Conservation (phyloP, 2,797 vertebrate genomes). For the Mionectes olivaceus region DNA sequence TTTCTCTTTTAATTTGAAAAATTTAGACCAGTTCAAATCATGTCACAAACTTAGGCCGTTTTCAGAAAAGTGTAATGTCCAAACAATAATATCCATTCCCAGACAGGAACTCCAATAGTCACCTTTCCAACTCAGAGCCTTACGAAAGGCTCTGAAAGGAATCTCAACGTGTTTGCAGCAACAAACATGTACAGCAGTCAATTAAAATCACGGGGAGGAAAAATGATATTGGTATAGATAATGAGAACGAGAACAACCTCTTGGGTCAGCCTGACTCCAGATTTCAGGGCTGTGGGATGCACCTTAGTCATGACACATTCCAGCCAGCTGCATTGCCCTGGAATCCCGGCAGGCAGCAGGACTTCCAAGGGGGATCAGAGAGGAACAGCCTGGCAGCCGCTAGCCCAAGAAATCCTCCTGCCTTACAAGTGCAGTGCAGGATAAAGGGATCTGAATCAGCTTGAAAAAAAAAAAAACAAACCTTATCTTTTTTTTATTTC, state of each 20-base stretch:
- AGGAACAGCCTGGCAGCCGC: neutral
- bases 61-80: neutral
- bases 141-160: neutral
- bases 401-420: neutral
- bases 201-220: neutral
- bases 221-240: neutral
- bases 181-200: fast-evolving
- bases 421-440: neutral
- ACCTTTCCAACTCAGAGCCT: neutral
- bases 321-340: neutral
- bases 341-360: neutral
- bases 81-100: neutral
- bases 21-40: neutral
- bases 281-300: neutral
- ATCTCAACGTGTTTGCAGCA: neutral
- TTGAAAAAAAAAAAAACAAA: neutral
- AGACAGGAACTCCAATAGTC: neutral
- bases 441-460: neutral
- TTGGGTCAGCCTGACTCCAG: neutral
- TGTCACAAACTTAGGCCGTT: neutral
- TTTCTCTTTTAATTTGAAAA: neutral
- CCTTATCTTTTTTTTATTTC: neutral
- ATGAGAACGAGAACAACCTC: neutral
- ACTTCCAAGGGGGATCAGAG: fast-evolving
- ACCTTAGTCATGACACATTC: neutral